Evolutionary conservation across 2,113 vertebrate species (phyloP), one percentile per base, ranked within the genome.

Genomic region (Lontra canadensis): DNA sequence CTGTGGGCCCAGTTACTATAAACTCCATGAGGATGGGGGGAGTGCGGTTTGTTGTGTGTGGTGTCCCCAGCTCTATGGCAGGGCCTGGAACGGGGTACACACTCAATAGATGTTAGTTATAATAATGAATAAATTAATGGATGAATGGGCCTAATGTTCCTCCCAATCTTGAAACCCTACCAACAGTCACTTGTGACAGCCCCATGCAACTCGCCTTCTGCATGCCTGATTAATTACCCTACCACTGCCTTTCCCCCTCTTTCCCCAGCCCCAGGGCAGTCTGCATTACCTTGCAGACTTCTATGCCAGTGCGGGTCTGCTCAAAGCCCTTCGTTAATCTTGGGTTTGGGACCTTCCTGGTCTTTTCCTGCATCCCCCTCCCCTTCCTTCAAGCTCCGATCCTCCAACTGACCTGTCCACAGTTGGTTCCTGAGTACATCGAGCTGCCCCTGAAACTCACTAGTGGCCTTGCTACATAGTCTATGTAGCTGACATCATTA

Each of bases 311-410:
- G 31, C 3, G 31, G 31, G 63, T 65, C 63, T 97, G 99, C 69
- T 99, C 99, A n/a, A 99, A 99, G 1, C 99, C 99, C 0, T 99
- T 99, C 85, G 99, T 99, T 88, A 99, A 99, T 95, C 99, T 99
- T 96, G 98, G 49, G 49, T 52, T 52, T 52, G 57, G 49, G 57
- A 23, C 6, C 63, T 86, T 25, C 6, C 14, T 36, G 17, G 10
- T 74, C 18, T 57, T 81, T 31, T 67, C 63, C n/a, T 36, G 36
- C 29, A n/a, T 52, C 23, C 49, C 23, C 36, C 61, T 47, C n/a
- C 6, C 34, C 3, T 7, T 69, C 23, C 61, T 47, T 73, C 44
- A 44, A 42, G 36, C 73, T 23, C 21, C n/a, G 4, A 42, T 20
- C 21, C 57, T 52, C 49, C 36, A 74, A 20, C 39, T 39, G 21